Percentiles rank a stretch among this genome's conserved stretches.
Conservation (phyloP, 2,888 invertebrate genomes). For the Callimorpha dominula region DNA sequence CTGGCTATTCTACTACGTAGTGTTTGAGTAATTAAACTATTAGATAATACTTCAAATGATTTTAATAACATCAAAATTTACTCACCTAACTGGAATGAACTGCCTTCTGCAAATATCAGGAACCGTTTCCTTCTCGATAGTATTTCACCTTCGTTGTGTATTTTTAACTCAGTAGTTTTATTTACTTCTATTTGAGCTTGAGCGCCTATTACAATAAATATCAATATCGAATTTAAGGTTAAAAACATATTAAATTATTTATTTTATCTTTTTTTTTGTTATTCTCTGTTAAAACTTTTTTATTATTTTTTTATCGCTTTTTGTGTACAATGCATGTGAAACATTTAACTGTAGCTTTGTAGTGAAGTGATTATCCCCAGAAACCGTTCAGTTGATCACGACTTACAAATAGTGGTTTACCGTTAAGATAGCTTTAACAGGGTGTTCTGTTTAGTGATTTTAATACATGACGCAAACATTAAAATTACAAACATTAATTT, state of each 20-base stretch:
- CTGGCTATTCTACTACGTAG: too few relatives aligned
- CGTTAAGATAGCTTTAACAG: slow-evolving; percentile 59
- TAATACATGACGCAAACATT: too few relatives aligned
- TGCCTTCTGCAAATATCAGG: slow-evolving; percentile 87
- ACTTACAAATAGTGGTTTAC: slow-evolving; percentile 63
- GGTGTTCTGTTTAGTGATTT: slow-evolving; percentile 41
- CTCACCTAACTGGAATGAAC: slow-evolving; percentile 87
- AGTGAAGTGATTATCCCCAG: slow-evolving; percentile 46
- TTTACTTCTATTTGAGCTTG: slow-evolving; percentile 35
- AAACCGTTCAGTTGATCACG: slow-evolving; percentile 66
- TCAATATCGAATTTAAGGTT: slow-evolving; percentile 14
- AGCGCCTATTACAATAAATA: slow-evolving; percentile 26
- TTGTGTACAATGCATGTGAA: slow-evolving; percentile 20
- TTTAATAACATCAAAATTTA: slow-evolving; percentile 1
- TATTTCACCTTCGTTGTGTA: slow-evolving; percentile 55
- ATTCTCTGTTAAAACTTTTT: not conserved
- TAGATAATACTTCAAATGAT: not conserved
- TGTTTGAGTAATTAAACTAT: too few relatives aligned
- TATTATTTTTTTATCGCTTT: not conserved
- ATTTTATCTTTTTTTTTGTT: not conserved
- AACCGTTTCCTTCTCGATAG: slow-evolving; percentile 86
- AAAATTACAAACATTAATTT: not conserved
- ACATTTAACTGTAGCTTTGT: slow-evolving; percentile 38
- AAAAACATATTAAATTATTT: slow-evolving; percentile 28
- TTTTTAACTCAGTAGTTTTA: slow-evolving; percentile 35